Evolutionary conservation across 2,113 vertebrate genomes (phyloP).

Genomic region (Dromas ardeola): DNA sequence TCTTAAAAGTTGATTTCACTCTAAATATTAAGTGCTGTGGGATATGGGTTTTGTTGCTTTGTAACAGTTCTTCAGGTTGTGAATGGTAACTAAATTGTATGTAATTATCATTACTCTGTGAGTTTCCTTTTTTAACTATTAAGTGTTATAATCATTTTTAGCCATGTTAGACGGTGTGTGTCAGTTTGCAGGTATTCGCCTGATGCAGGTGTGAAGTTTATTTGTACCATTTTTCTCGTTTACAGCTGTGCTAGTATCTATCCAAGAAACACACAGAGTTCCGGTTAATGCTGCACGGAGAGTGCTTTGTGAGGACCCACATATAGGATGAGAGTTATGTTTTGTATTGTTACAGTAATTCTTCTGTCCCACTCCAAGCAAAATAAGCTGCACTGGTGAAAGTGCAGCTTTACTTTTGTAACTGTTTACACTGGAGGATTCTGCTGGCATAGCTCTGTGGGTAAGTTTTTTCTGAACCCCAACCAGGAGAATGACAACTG

Average conservation of each 20-base stretch:
- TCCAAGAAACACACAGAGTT: not conserved
- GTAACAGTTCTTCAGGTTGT: not conserved
- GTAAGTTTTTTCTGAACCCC: not conserved
- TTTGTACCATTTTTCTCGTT: not conserved
- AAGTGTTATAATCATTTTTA: not conserved
- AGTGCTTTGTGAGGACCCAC: not conserved
- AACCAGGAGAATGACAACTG: not conserved
- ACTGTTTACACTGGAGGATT: not conserved
- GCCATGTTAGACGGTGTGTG: not conserved
- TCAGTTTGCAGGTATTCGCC: not conserved
- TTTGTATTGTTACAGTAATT: not conserved
- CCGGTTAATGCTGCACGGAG: not conserved
- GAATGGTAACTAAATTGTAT: not conserved
- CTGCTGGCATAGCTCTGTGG: not conserved
- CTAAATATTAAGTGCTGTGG: not conserved
- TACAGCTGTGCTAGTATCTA: not conserved
- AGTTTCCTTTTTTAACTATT: not conserved
- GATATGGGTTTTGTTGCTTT: not conserved
- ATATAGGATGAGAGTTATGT: not conserved
- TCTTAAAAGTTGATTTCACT: not conserved
- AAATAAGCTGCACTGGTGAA: not conserved
- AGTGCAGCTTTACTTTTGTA: not conserved
- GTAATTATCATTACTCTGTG: not conserved
- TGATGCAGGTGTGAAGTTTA: not conserved
- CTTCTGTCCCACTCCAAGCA: not conserved